Conservation (phyloP, 2,797 vertebrate species). For the Pseudopleuronectes americanus region DNA sequence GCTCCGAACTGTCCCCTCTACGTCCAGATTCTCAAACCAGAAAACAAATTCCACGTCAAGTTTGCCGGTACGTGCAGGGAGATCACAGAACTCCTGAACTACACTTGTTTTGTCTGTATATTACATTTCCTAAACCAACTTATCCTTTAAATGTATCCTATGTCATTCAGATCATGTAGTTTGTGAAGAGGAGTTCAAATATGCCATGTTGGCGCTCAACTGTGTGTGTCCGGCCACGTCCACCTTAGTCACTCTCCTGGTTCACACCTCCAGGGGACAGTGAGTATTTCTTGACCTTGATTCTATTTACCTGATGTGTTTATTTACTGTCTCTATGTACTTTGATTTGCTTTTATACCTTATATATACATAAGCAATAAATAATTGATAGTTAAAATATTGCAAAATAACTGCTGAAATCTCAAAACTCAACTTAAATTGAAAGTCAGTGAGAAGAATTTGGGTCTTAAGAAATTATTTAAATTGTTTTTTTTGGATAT, state of each 20-base stretch:
- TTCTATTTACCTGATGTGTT: background rate
- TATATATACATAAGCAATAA: too few relatives aligned
- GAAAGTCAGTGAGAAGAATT: too few relatives aligned
- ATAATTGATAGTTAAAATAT: too few relatives aligned
- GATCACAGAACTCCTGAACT: background rate
- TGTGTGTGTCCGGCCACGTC: conserved; percentile 98
- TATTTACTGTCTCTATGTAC: background rate
- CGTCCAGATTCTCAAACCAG: conserved; percentile 97
- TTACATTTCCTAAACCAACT: background rate
- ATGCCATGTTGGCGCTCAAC: conserved; percentile 98
- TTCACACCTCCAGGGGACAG: conserved; percentile 99
- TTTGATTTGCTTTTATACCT: background rate
- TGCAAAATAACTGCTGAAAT: too few relatives aligned
- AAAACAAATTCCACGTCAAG: conserved; percentile 99
- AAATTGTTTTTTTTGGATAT: too few relatives aligned
- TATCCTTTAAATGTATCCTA: background rate
- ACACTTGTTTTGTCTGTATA: background rate
- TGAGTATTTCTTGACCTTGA: conserved; percentile 77
- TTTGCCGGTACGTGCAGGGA: conserved; percentile 90
- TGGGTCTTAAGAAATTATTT: too few relatives aligned
- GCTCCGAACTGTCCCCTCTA: conserved; percentile 98
- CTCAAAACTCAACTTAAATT: too few relatives aligned
- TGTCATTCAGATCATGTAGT: conserved; percentile 92
- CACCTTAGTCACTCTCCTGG: conserved; percentile 95
- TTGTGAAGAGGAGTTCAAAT: conserved; percentile 99